Percentiles rank a stretch among this genome's conserved stretches.
phyloP scores from a whole-genome alignment of 2,888 invertebrate species.

The Apamea sordens region DNA sequence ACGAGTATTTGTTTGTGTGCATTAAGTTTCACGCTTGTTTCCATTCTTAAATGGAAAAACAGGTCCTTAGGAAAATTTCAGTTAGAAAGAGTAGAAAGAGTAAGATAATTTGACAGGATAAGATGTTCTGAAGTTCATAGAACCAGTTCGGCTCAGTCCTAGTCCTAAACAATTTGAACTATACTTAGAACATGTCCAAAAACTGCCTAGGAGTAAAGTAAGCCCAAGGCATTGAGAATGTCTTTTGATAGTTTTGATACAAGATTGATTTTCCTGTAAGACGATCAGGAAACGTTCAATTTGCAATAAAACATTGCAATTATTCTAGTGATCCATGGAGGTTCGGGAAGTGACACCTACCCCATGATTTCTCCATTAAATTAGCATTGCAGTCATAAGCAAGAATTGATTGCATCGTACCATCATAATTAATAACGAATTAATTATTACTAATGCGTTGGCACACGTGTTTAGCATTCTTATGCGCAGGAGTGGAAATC shows the following conservation, averaged over 20 bases:
- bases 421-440: conserved; percentile 25
- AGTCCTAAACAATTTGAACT: background rate
- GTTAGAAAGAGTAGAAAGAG: too few relatives aligned
- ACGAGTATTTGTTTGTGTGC: background rate
- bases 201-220: background rate
- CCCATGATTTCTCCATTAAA: conserved; percentile 25
- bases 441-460: conserved; percentile 29
- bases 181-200: background rate
- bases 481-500: conserved; percentile 55
- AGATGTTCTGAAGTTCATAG: background rate
- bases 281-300: conserved; percentile 12
- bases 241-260: background rate
- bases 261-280: background rate
- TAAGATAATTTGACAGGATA: background rate
- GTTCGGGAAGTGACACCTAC: conserved; percentile 11
- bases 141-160: background rate
- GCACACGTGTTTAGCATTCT: conserved; percentile 43
- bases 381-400: conserved; percentile 13
- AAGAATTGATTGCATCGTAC: conserved; percentile 41
- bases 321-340: background rate
- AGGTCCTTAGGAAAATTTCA: background rate
- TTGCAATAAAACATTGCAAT: conserved; percentile 17
- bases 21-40: background rate
- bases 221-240: background rate
- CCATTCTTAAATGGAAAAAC: background rate